A percentile compares a stretch with the other conserved stretches of the same genome.
Conservation (phyloP, 2,113 vertebrate genomes). For the Nymphicus hollandicus region DNA sequence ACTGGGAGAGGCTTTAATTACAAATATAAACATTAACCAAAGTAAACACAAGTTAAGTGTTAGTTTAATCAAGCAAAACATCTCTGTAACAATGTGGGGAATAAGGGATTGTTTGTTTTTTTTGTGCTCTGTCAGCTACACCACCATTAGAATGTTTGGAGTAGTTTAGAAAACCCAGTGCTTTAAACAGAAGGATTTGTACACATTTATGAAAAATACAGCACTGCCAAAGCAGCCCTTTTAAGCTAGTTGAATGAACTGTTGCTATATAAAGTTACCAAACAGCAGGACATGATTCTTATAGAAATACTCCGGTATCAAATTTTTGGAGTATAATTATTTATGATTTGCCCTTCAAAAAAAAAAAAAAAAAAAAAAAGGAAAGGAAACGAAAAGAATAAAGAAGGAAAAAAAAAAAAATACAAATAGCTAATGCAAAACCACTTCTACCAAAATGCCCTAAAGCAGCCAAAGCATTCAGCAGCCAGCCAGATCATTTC, state of each 20-base stretch:
- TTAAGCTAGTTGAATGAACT: not conserved
- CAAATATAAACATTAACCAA: not conserved
- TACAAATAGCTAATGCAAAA: not conserved
- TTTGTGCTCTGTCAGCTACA: not conserved
- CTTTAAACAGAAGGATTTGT: slow-evolving; percentile 12
- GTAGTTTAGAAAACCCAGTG: not conserved
- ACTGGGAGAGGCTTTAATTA: not conserved
- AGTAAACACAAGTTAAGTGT: not conserved
- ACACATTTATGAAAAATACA: slow-evolving; percentile 12
- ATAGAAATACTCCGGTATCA: not conserved
- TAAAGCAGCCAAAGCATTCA: slow-evolving; percentile 14
- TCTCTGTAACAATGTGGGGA: not conserved
- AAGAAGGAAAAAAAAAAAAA: not conserved
- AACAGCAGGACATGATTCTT: not conserved
- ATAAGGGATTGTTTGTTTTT: not conserved
- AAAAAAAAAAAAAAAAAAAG: not conserved
- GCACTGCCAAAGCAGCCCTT: not conserved
- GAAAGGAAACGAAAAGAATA: not conserved
- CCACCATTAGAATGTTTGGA: not conserved
- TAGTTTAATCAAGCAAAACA: not conserved
- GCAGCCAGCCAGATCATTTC: not conserved
- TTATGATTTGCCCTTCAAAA: not conserved
- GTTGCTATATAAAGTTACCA: not conserved
- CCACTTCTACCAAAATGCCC: not conserved
- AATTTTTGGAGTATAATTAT: not conserved